Evolutionary conservation across 1,140 invertebrate genomes (phyloP).

Genomic region (Arctopsyche grandis): DNA sequence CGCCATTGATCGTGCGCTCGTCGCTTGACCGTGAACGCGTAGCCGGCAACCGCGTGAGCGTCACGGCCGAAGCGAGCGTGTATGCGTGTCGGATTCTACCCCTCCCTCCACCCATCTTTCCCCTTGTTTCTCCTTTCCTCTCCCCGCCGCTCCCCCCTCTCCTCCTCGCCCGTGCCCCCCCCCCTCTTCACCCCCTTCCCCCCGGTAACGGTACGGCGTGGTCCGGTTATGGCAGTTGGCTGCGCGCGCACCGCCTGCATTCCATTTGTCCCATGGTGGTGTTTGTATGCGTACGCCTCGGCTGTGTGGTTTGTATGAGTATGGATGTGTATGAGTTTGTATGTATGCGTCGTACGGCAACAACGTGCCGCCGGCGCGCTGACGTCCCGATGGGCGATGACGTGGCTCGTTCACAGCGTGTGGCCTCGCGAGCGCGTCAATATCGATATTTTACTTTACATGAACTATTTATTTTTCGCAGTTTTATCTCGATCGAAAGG

Average conservation of each 20-base stretch:
- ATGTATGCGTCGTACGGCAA: background rate
- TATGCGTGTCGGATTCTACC: background rate
- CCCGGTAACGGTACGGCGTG: background rate
- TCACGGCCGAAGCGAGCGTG: constrained; percentile 1
- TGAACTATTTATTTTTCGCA: too few relatives aligned
- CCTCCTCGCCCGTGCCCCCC: background rate
- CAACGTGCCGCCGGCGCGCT: background rate
- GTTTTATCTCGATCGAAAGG: background rate
- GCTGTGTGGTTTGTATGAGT: background rate
- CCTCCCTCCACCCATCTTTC: too few relatives aligned
- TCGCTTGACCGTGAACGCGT: constrained; percentile 36
- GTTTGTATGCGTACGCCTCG: background rate
- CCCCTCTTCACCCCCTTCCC: background rate
- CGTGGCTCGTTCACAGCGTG: background rate
- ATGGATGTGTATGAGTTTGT: background rate
- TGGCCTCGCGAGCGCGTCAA: background rate
- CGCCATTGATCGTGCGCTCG: constrained; percentile 11
- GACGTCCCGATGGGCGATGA: background rate
- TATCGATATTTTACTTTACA: background rate
- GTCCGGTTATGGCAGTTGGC: constrained; percentile 8
- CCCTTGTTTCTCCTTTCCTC: background rate
- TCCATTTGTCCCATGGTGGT: background rate
- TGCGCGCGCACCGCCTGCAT: constrained; percentile 31
- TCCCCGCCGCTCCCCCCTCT: background rate
- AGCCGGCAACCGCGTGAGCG: background rate